Base-by-base conservation (phyloP, 2,113 vertebrate species). In the Suncus etruscus region DNA sequence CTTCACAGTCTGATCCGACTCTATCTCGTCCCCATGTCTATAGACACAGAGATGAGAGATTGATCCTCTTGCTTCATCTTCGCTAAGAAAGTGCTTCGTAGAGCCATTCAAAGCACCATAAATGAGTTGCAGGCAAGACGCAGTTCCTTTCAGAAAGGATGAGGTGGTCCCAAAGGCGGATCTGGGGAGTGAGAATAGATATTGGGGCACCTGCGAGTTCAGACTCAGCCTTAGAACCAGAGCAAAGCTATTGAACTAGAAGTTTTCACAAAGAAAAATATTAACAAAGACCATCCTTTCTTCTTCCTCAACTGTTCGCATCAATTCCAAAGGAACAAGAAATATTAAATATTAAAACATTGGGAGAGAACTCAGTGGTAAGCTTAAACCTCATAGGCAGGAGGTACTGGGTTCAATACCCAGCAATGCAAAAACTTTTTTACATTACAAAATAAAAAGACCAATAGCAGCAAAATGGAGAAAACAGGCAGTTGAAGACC, bases 51-150 rank as follows among this genome's bases (percentile, higher is more conserved):
- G 47, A 7, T 73, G 63, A 78, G 85, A 45, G 51, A 72, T 69
- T 14, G 8, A 54, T 75, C 58, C 74, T 75, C 63, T 63, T 29
- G 10, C 51, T 45, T 90, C 82, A 48, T 87, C 75, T 95, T 91
- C 86, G 79, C 66, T 51, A 47, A 65, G 63, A 86, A 86, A 51
- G 4, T 45, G 29, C 70, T 81, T 58, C 3, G 0, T 61, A 68
- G 58, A 65, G 79, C 24, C 22, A 76, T 72, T 87, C 70, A 65
- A 87, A 84, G 84, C 51, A 18, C 11, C 1, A 0, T 22, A 1
- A 25, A n/a, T 31, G 48, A 80, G 32, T 87, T 47, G 29, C 32
- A 31, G 58, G 65, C 54, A 63, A 91, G 68, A 12, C 27, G 0
- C 50, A 75, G 0, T 76, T 39, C 39, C 39, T 39, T 39, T 54